Conservation (phyloP, 2,113 vertebrate genomes). For the Osmerus eperlanus region DNA sequence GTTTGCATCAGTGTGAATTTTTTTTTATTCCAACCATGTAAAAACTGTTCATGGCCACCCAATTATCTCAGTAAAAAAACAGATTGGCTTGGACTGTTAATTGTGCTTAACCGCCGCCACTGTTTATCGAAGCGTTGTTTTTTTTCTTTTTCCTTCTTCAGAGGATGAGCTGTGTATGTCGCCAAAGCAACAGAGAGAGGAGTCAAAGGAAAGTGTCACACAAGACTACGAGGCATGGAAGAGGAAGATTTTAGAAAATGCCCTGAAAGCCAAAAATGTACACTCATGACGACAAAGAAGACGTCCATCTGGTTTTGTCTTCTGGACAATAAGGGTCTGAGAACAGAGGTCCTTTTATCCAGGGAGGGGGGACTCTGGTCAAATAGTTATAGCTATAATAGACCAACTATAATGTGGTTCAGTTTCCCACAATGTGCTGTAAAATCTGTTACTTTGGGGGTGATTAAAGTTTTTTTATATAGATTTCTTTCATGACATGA, state of each 20-base stretch:
- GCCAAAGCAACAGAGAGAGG: conserved; percentile 56
- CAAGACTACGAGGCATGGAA: conserved; percentile 87
- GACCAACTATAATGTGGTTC: no score
- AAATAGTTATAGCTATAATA: no score
- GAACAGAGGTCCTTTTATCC: not conserved
- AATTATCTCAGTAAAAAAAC: no score
- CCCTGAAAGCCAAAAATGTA: conserved; percentile 63
- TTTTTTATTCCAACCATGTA: no score
- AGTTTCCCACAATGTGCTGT: no score
- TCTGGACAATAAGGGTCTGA: not conserved
- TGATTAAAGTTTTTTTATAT: no score
- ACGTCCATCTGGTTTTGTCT: not conserved
- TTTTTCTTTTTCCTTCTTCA: not conserved
- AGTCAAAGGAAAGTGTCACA: conserved; percentile 48
- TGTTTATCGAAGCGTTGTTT: not conserved
- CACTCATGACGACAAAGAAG: not conserved
- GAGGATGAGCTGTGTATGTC: conserved; percentile 57
- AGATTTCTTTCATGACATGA: no score
- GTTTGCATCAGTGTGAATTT: no score
- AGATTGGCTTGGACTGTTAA: no score
- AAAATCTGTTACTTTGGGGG: no score
- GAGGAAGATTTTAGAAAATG: conserved; percentile 82
- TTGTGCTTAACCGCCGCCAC: no score
- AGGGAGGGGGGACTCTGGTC: not conserved
- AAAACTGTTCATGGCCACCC: no score